These are phyloP conservation scores for Venturia canescens DNA, from an alignment of 1,140 invertebrate species.

Conservation along the genomic window DNA sequence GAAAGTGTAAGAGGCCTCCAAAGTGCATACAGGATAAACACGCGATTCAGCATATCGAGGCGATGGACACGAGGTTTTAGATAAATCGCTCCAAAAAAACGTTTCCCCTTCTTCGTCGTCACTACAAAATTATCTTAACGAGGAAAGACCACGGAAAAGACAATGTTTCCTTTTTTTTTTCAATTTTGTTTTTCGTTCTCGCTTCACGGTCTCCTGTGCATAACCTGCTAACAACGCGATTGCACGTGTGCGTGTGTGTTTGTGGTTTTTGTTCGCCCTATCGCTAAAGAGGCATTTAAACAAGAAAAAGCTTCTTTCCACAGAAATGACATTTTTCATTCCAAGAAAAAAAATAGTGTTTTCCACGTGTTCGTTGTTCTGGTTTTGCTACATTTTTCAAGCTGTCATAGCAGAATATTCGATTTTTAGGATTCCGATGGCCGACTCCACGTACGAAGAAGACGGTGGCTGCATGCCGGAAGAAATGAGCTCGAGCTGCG, in stretches of 20 bases:
- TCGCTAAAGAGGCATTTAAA: background rate
- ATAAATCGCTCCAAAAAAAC: slow-evolving; percentile 41
- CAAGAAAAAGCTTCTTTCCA: background rate
- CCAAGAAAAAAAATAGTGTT: background rate
- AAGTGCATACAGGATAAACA: slow-evolving; percentile 74
- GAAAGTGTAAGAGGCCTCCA: slow-evolving; percentile 63
- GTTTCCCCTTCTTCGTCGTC: slow-evolving; percentile 41
- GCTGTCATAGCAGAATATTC: background rate
- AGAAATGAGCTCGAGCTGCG: slow-evolving; percentile 32
- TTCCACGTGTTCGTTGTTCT: background rate
- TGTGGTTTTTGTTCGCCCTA: background rate
- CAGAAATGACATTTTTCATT: background rate
- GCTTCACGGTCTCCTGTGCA: background rate
- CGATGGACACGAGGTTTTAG: slow-evolving; percentile 54
- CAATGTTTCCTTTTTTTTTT: background rate
- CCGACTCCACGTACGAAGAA: slow-evolving; percentile 44
- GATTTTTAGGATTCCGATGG: slow-evolving; percentile 60
- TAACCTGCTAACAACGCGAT: background rate
- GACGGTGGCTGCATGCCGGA: slow-evolving; percentile 34
- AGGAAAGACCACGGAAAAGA: background rate
- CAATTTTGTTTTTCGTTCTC: too few relatives aligned
- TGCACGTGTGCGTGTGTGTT: slow-evolving; percentile 35
- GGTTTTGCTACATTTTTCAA: background rate
- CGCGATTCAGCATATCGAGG: slow-evolving; percentile 68
- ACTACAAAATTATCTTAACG: slow-evolving; percentile 32